A percentile compares a stretch with the other conserved stretches of the same genome.
phyloP scores from a whole-genome alignment of 2,797 vertebrate species.

The Sorex maritimensis region DNA sequence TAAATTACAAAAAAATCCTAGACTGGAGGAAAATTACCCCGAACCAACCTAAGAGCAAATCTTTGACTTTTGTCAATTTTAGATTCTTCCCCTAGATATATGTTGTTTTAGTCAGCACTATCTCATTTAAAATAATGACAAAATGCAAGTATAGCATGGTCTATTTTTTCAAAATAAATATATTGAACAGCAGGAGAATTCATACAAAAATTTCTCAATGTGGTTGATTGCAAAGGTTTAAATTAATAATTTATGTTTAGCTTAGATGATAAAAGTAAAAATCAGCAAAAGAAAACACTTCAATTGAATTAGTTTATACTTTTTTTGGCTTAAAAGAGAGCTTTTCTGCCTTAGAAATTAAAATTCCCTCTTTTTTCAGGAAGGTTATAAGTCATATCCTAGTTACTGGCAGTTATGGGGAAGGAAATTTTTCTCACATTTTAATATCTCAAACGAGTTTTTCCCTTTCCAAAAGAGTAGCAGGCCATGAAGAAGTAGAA shows the following conservation, averaged over 20 bases:
- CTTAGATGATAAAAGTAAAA: constrained; percentile 64
- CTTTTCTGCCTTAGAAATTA: background rate
- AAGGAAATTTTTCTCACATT: background rate
- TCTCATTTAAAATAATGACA: constrained; percentile 58
- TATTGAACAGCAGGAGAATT: constrained; percentile 59
- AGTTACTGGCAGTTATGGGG: background rate
- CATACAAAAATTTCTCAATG: constrained; percentile 49
- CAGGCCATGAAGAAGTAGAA: background rate
- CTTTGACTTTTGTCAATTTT: background rate
- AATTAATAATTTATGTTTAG: constrained; percentile 39
- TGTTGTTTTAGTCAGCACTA: background rate
- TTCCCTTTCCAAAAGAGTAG: constrained; percentile 45
- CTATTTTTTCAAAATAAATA: constrained; percentile 65
- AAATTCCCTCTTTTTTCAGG: background rate
- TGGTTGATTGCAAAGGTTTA: constrained; percentile 68
- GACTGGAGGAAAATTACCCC: background rate
- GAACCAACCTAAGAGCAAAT: constrained; percentile 34
- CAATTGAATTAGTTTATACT: constrained; percentile 38
- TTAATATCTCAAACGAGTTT: background rate
- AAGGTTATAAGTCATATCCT: background rate
- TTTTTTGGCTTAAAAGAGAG: constrained; percentile 53
- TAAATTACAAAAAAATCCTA: constrained; percentile 1
- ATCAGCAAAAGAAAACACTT: constrained; percentile 53
- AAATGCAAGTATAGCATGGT: constrained; percentile 44
- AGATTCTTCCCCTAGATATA: background rate